A percentile compares a stretch with the other conserved stretches of the same genome.
Evolutionary conservation across 2,113 vertebrate genomes (phyloP).

Genomic region (Microcebus ravelobensis): DNA sequence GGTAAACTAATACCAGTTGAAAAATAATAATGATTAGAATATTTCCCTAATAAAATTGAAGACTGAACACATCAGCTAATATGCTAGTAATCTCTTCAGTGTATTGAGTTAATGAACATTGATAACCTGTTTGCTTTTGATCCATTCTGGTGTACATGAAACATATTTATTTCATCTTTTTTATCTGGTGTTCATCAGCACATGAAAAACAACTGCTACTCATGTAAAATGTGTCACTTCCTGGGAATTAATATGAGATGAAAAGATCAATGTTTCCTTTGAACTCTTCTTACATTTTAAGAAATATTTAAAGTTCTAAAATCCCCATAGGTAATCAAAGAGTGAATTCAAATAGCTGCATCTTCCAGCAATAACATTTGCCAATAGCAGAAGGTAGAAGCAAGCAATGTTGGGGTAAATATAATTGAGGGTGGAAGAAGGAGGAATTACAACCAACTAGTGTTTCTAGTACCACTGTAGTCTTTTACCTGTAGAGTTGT

Average conservation of each 20-base stretch:
- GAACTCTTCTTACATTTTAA: constrained; percentile 9
- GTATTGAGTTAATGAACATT: background rate
- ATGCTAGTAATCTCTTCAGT: background rate
- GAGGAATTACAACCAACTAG: background rate
- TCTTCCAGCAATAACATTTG: background rate
- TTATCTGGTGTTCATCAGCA: background rate
- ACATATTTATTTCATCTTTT: constrained; percentile 45
- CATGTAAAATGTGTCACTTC: background rate
- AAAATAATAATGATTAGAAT: background rate
- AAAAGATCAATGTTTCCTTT: background rate
- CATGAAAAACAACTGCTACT: constrained; percentile 47
- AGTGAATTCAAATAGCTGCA: constrained; percentile 35
- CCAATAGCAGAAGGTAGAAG: background rate
- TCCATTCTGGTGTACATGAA: constrained; percentile 48
- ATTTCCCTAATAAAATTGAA: background rate
- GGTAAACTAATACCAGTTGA: background rate
- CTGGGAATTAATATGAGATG: constrained; percentile 43
- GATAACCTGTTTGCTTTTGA: background rate
- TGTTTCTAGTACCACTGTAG: background rate
- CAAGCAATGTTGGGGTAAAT: background rate
- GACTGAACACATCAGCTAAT: background rate
- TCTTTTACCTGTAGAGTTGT: background rate
- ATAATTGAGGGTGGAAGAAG: background rate
- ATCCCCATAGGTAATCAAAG: constrained; percentile 31
- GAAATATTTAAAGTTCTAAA: background rate